Evolutionary conservation across 2,797 vertebrate genomes (phyloP).

Genomic region (Fundulus diaphanus): DNA sequence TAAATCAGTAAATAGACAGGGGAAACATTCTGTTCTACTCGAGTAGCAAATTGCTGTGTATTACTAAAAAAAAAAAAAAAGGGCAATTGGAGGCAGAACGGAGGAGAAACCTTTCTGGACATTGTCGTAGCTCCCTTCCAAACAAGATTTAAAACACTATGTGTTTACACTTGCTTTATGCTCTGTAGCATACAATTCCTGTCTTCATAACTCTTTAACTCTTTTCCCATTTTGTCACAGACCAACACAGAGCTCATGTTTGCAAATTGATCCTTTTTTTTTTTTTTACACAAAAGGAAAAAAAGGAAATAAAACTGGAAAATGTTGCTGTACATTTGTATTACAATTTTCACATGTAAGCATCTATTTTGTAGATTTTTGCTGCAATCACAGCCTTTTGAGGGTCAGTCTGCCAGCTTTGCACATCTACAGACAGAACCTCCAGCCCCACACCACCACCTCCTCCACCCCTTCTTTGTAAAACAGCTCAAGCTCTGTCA

Average conservation of each 20-base stretch:
- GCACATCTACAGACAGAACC: too few relatives aligned
- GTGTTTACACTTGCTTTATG: not conserved
- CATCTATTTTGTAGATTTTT: too few relatives aligned
- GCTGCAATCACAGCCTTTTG: too few relatives aligned
- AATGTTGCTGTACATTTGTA: too few relatives aligned
- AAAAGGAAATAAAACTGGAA: too few relatives aligned
- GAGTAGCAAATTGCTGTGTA: conserved; percentile 19
- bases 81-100: conserved; percentile 14
- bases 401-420: too few relatives aligned
- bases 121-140: not conserved
- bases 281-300: too few relatives aligned
- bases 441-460: too few relatives aligned
- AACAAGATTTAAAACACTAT: not conserved
- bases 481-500: not conserved
- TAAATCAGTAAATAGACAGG: conserved; percentile 29
- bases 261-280: not conserved
- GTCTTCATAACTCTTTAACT: too few relatives aligned
- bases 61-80: conserved; percentile 28
- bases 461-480: not conserved
- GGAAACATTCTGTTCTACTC: conserved; percentile 36
- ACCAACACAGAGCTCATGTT: not conserved
- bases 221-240: not conserved
- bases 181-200: not conserved
- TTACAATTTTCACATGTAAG: too few relatives aligned
- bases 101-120: not conserved